Conservation (phyloP, 2,888 invertebrate genomes). For the Standfussiana lucernea region DNA sequence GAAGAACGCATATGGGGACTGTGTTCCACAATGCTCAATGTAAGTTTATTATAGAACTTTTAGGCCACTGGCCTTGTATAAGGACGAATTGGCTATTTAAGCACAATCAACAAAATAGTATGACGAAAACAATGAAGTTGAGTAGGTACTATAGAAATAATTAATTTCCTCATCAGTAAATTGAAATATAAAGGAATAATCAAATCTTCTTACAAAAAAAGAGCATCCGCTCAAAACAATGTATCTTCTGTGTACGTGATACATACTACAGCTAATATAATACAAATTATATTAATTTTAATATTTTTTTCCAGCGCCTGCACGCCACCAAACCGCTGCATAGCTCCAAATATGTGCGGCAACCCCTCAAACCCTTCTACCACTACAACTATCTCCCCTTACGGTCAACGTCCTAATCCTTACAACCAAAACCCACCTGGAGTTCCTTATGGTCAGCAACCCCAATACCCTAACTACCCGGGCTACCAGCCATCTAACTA, state of each 20-base stretch:
- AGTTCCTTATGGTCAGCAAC: conserved; percentile 52
- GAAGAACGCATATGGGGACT: conserved; percentile 73
- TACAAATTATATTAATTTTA: not conserved
- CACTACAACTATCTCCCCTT: conserved; percentile 40
- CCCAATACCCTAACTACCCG: conserved; percentile 55
- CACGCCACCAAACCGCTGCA: conserved; percentile 79
- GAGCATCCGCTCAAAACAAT: not conserved
- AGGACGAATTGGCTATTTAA: not conserved
- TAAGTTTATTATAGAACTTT: conserved; percentile 66
- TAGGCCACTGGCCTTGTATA: not conserved
- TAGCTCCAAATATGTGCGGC: conserved; percentile 81
- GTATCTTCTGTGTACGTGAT: not conserved
- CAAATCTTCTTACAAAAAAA: not conserved
- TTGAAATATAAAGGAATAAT: too few species aligned
- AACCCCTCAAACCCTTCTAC: conserved; percentile 35
- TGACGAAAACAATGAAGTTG: not conserved
- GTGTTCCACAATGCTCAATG: conserved; percentile 80
- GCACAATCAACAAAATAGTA: not conserved
- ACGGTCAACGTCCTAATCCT: conserved; percentile 28
- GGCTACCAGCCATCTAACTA: conserved; percentile 50
- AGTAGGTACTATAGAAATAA: too few species aligned
- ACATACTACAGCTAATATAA: not conserved
- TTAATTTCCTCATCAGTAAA: too few species aligned
- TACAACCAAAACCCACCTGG: conserved; percentile 23
- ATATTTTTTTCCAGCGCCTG: conserved; percentile 85